phyloP scores from a whole-genome alignment of 1,140 invertebrate species.

The Latrodectus geometricus region DNA sequence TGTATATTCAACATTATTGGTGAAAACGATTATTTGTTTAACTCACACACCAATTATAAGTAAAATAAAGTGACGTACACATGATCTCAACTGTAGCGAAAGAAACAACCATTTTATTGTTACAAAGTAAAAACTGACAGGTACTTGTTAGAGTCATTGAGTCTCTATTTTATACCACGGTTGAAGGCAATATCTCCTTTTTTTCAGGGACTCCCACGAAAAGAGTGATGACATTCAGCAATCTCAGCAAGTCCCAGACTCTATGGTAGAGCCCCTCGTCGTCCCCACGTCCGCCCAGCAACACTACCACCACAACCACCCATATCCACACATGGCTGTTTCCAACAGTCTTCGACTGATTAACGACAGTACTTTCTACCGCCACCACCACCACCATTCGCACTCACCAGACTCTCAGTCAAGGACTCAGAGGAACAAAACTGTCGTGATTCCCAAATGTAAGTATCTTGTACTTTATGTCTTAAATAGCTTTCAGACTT shows the following conservation, averaged over 20 bases:
- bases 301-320: background rate
- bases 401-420: background rate
- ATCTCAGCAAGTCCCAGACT: conserved; percentile 13
- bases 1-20: too few species aligned
- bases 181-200: background rate
- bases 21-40: too few species aligned
- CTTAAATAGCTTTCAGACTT: too few species aligned
- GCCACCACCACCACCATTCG: background rate
- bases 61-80: too few species aligned
- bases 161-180: too few species aligned
- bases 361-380: background rate
- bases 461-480: background rate
- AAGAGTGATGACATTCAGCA: conserved; percentile 8
- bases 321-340: background rate
- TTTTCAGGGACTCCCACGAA: conserved; percentile 44
- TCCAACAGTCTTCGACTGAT: background rate
- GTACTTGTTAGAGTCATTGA: too few species aligned
- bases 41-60: too few species aligned
- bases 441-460: conserved; percentile 26
- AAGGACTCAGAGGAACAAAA: background rate
- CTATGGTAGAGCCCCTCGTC: conserved; percentile 15
- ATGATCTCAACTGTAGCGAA: too few species aligned
- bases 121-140: too few species aligned
- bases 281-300: background rate
- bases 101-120: too few species aligned